These are phyloP conservation scores for Cerastis rubricosa DNA, from an alignment of 2,888 invertebrate species.

Conservation along the genomic window DNA sequence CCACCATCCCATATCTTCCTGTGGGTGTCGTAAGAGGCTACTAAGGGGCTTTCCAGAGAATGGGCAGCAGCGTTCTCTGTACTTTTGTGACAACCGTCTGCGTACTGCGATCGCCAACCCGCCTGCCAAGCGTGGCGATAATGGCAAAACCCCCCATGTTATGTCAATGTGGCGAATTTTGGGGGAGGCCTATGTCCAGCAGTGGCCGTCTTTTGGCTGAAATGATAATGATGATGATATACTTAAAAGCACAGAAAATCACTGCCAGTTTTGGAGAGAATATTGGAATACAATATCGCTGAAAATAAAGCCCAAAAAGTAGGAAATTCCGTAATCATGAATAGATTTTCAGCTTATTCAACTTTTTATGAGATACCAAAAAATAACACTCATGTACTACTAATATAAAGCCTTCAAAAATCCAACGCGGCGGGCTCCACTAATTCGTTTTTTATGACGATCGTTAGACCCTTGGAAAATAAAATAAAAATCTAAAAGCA, in stretches of 20 bases:
- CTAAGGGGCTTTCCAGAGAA: too few relatives aligned
- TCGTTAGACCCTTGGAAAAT: constrained; percentile 78
- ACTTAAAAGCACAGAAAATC: background rate
- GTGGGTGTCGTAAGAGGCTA: too few relatives aligned
- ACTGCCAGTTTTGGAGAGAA: constrained; percentile 4
- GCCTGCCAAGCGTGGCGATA: too few relatives aligned
- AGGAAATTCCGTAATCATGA: constrained; percentile 39
- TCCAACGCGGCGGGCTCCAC: constrained; percentile 71
- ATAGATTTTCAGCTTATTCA: constrained; percentile 50
- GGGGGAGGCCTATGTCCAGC: too few relatives aligned
- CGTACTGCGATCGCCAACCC: too few relatives aligned
- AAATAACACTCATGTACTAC: constrained; percentile 70
- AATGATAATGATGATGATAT: too few relatives aligned
- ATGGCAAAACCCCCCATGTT: too few relatives aligned
- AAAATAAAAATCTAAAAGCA: constrained; percentile 73
- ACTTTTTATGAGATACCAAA: constrained; percentile 64
- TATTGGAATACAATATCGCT: constrained; percentile 7
- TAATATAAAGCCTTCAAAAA: constrained; percentile 70
- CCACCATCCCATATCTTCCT: too few relatives aligned
- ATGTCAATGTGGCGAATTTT: too few relatives aligned
- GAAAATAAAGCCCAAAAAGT: background rate
- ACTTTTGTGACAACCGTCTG: too few relatives aligned
- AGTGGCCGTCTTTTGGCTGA: too few relatives aligned
- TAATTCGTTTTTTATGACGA: constrained; percentile 86
- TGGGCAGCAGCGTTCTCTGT: too few relatives aligned